Conservation (phyloP, 2,113 vertebrate genomes). For the Erythrocercus mccallii region DNA sequence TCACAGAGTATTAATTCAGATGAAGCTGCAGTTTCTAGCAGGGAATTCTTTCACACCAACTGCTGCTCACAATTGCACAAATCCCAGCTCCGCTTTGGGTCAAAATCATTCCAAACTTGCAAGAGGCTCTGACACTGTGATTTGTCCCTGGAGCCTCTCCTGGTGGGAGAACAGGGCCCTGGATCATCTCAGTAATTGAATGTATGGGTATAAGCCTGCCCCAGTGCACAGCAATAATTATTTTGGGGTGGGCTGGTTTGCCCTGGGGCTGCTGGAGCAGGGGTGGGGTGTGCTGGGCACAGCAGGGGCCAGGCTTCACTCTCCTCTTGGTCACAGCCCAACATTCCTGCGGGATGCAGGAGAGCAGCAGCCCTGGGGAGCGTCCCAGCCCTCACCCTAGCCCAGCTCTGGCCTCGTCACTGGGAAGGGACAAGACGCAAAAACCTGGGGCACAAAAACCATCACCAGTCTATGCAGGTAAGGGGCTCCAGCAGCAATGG, state of each 20-base stretch:
- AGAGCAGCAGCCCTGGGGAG: rapidly evolving
- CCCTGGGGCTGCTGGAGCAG: background rate
- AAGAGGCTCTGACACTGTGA: background rate
- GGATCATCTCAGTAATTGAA: background rate
- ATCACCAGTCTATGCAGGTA: background rate
- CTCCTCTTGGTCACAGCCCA: background rate
- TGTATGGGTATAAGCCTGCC: rapidly evolving
- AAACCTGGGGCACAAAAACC: background rate
- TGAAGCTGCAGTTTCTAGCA: background rate
- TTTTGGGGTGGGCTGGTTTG: rapidly evolving
- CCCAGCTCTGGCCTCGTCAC: rapidly evolving
- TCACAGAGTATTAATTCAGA: background rate
- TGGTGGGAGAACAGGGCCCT: background rate
- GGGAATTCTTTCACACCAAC: background rate
- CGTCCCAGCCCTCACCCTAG: background rate
- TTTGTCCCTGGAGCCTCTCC: background rate
- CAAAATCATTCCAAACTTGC: background rate
- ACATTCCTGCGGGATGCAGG: background rate
- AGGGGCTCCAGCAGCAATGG: background rate
- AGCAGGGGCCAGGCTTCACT: background rate
- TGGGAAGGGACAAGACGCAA: background rate
- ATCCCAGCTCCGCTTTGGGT: background rate
- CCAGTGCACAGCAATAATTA: rapidly evolving
- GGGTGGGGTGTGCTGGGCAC: background rate
- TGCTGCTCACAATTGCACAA: background rate